Evolutionary conservation across 2,888 invertebrate species (phyloP), one percentile per base, ranked within the genome.

Genomic region (Drosophila hamatofila): DNA sequence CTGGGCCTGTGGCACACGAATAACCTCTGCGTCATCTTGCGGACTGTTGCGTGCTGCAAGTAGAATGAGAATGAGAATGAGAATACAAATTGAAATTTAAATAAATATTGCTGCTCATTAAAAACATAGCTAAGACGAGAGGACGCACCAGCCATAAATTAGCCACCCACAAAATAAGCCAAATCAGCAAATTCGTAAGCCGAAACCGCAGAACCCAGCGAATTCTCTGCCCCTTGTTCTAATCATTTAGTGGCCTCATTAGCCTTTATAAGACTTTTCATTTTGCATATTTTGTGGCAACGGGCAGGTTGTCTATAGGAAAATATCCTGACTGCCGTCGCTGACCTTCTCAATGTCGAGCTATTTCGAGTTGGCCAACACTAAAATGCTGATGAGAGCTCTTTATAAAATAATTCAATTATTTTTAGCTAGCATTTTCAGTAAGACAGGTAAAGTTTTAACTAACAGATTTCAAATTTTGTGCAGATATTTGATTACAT

Each of bases 1-100:
- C 14, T 58, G 75, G 49, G 63, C 77, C 16, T 71, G 75, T 30
- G 91, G 88, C 70, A 89, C 85, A 33, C 84, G 76, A 80, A 92
- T 88, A 73, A 91, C 81, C 79, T 92, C 92, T 41, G 88, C 92
- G 78, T 92, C 92, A 63, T 92, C 92, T 57, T 83, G 89, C 9
- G 90, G 91, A 42, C 78, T 83, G 64, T 78, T 84, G 66, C 86
- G 82, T 57, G 92, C 92, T 92, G 73, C 51, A 86, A 83, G n/a
- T 11, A 7, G n/a, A 52, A 42, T 14, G 9, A 30, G 30, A 56
- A 30, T 11, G 61, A 21, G 33, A 46, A 46, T 51, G 55, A n/a
- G 41, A 33, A 66, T 56, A 56, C 61, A 30, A 39, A 78, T 71
- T 14, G 58, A 25, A 44, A 77, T 52, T 58, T 61, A 39, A 21